These are phyloP conservation scores for Saimiri boliviensis DNA, from an alignment of 2,113 vertebrate genomes.

Conservation along the genomic window DNA sequence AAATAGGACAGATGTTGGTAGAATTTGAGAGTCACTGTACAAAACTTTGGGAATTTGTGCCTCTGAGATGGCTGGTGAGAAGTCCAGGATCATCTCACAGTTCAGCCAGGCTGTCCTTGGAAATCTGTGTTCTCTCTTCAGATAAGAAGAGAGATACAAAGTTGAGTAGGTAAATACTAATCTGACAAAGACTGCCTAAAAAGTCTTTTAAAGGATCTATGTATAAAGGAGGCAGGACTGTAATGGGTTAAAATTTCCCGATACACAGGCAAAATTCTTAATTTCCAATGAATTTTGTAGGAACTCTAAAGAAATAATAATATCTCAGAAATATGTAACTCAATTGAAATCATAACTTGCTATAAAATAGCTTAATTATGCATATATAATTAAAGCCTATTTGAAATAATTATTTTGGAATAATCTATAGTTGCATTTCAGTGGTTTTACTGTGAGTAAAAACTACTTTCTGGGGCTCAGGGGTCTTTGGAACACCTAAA, in stretches of 20 bases:
- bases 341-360: slow-evolving; percentile 50
- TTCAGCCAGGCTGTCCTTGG: not conserved
- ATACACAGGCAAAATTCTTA: slow-evolving; percentile 9
- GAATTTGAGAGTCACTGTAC: slow-evolving; percentile 6
- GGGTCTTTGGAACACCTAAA: not conserved
- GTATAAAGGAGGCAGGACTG: not conserved
- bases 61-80: not conserved
- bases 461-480: not conserved
- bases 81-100: not conserved
- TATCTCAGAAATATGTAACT: slow-evolving; percentile 34
- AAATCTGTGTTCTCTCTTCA: slow-evolving; percentile 37
- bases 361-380: slow-evolving; percentile 52
- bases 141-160: not conserved
- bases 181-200: not conserved
- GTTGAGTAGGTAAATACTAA: no score
- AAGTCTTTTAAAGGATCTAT: not conserved
- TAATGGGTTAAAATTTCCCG: slow-evolving; percentile 41
- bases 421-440: slow-evolving; percentile 24
- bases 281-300: slow-evolving; percentile 41
- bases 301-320: slow-evolving; percentile 46
- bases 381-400: slow-evolving; percentile 45
- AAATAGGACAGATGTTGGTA: not conserved
- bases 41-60: slow-evolving; percentile 40
- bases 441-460: slow-evolving; percentile 12
- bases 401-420: slow-evolving; percentile 32